Percentiles rank a stretch among this genome's conserved stretches.
Conservation (phyloP, 2,888 invertebrate species). For the Adelphocoris suturalis region DNA sequence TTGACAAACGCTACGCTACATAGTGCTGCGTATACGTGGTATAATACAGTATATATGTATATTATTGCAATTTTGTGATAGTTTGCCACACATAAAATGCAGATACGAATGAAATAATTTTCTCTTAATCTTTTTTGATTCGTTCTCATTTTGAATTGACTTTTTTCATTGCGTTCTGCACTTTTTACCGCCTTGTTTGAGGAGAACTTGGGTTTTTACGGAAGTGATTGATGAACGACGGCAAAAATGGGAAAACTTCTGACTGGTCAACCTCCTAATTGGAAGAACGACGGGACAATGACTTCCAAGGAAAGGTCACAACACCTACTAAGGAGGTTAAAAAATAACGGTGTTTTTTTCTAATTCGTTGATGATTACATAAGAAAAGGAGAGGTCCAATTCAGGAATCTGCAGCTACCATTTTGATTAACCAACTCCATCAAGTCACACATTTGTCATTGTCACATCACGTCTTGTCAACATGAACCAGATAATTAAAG, state of each 20-base stretch:
- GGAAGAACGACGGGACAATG: slow-evolving; percentile 14
- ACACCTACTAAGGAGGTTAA: slow-evolving; percentile 18
- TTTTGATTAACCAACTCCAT: background rate
- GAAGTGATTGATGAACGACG: background rate
- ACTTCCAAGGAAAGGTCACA: slow-evolving; percentile 24
- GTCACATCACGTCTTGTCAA: slow-evolving; percentile 25
- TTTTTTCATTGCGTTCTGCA: too few species aligned
- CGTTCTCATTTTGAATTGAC: too few species aligned
- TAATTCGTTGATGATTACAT: background rate
- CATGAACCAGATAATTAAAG: background rate
- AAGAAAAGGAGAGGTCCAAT: background rate
- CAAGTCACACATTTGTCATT: background rate
- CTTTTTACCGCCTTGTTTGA: too few species aligned
- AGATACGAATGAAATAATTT: too few species aligned
- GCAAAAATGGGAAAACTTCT: background rate
- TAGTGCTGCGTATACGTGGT: too few species aligned
- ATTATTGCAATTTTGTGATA: too few species aligned
- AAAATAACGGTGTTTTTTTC: background rate
- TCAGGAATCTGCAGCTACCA: background rate
- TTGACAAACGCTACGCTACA: too few species aligned
- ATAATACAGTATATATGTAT: too few species aligned
- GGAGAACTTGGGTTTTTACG: too few species aligned
- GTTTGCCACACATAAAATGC: too few species aligned
- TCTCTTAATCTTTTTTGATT: too few species aligned
- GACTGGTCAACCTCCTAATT: background rate